Conservation (phyloP, 2,797 vertebrate genomes). For the Periparus ater region DNA sequence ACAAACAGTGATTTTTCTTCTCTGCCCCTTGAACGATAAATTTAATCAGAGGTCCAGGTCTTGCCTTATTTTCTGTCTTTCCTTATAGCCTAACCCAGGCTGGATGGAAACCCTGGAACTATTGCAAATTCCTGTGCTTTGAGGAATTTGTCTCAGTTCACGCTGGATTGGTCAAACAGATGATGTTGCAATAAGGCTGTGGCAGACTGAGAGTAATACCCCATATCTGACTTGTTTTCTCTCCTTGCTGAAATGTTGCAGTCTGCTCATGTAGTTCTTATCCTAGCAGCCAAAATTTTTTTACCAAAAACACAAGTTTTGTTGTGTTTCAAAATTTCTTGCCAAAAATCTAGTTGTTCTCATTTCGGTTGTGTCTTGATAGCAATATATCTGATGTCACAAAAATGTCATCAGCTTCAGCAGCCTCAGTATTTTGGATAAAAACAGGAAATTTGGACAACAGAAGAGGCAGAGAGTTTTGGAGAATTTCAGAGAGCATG, state of each 20-base stretch:
- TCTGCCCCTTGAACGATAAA: not conserved
- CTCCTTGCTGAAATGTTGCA: not conserved
- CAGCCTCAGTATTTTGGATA: not conserved
- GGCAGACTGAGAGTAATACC: not conserved
- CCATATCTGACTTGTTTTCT: not conserved
- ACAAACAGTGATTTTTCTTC: not conserved
- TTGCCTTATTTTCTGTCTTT: not conserved
- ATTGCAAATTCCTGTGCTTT: not conserved
- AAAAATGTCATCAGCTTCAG: not conserved
- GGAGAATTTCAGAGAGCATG: not conserved
- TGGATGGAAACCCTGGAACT: not conserved
- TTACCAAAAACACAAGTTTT: fast-evolving
- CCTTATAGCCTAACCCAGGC: not conserved
- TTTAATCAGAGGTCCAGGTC: not conserved
- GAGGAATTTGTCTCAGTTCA: not conserved
- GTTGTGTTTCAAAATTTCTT: not conserved
- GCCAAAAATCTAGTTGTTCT: not conserved
- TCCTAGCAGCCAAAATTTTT: not conserved
- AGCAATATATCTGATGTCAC: not conserved
- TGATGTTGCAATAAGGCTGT: not conserved
- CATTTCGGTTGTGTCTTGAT: not conserved
- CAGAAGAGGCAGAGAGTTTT: not conserved
- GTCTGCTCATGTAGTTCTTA: not conserved
- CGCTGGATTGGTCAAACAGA: not conserved
- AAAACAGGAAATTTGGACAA: not conserved